Conservation (phyloP, 2,797 vertebrate genomes). For the Tachyglossus aculeatus region DNA sequence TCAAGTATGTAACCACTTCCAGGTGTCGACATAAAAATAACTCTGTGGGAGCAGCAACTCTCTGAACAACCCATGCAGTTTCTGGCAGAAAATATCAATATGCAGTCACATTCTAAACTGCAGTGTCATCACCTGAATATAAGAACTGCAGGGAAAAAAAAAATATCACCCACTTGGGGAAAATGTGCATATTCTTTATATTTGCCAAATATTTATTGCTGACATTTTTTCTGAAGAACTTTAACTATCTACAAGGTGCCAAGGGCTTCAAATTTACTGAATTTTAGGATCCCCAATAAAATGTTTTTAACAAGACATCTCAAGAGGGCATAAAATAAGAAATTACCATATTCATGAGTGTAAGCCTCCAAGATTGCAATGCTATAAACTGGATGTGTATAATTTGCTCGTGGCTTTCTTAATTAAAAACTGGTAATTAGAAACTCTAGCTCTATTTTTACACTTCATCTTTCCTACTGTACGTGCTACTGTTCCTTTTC, state of each 20-base stretch:
- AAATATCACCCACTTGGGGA: conserved; percentile 69
- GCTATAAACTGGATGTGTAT: conserved; percentile 80
- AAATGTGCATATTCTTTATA: conserved; percentile 80
- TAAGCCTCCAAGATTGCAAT: conserved; percentile 78
- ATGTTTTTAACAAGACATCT: conserved; percentile 85
- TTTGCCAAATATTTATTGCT: conserved; percentile 78
- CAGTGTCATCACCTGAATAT: conserved; percentile 74
- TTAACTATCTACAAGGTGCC: conserved; percentile 79
- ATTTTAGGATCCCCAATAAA: conserved; percentile 83
- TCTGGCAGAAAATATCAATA: conserved; percentile 81
- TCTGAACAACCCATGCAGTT: conserved; percentile 72
- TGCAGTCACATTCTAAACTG: conserved; percentile 76
- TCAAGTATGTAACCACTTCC: conserved; percentile 80
- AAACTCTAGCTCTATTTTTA: conserved; percentile 73
- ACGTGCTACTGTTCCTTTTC: conserved; percentile 69
- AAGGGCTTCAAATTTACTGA: conserved; percentile 80
- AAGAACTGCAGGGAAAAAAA: conserved; percentile 60
- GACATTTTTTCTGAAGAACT: conserved; percentile 78
- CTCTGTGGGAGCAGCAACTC: conserved; percentile 71
- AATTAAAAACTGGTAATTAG: conserved; percentile 82
- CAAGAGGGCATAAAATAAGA: conserved; percentile 83
- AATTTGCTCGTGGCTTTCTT: conserved; percentile 81
- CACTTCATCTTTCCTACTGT: conserved; percentile 68
- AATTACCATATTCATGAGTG: conserved; percentile 86
- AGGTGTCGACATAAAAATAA: conserved; percentile 92